Evolutionary conservation across 2,888 invertebrate genomes (phyloP).

Genomic region (Syrista parreyssii): DNA sequence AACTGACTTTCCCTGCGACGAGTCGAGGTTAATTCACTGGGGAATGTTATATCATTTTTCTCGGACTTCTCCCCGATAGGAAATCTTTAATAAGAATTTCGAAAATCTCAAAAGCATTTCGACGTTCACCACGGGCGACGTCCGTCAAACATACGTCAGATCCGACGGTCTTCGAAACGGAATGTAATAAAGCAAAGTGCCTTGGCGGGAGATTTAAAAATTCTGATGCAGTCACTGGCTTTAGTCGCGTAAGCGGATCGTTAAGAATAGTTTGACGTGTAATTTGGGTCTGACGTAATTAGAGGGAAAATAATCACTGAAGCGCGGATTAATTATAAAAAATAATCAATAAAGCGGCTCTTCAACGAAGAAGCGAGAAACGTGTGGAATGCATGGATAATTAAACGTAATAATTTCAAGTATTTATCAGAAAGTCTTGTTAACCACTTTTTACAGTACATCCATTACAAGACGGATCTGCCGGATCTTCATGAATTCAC

Average conservation of each 20-base stretch:
- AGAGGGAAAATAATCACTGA: background rate
- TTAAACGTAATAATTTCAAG: background rate
- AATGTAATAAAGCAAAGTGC: background rate
- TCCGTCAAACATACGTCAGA: background rate
- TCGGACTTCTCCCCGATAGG: background rate
- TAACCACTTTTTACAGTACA: slow-evolving; percentile 71
- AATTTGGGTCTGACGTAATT: background rate
- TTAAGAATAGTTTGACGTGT: background rate
- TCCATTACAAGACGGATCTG: slow-evolving; percentile 78
- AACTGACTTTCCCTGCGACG: background rate
- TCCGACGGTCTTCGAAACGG: background rate
- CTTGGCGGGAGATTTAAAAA: background rate
- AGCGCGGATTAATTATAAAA: background rate
- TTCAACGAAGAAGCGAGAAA: background rate
- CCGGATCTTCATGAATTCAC: slow-evolving; percentile 87
- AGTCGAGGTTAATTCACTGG: background rate
- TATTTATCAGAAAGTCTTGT: background rate
- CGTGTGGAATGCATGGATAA: background rate
- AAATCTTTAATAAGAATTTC: background rate
- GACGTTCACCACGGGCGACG: background rate
- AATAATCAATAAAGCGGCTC: background rate
- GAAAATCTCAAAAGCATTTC: background rate
- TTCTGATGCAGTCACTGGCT: background rate
- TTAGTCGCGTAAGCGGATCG: background rate
- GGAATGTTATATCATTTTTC: background rate